These are phyloP conservation scores for Agrotis segetum DNA, from an alignment of 2,888 invertebrate genomes.

Conservation along the genomic window DNA sequence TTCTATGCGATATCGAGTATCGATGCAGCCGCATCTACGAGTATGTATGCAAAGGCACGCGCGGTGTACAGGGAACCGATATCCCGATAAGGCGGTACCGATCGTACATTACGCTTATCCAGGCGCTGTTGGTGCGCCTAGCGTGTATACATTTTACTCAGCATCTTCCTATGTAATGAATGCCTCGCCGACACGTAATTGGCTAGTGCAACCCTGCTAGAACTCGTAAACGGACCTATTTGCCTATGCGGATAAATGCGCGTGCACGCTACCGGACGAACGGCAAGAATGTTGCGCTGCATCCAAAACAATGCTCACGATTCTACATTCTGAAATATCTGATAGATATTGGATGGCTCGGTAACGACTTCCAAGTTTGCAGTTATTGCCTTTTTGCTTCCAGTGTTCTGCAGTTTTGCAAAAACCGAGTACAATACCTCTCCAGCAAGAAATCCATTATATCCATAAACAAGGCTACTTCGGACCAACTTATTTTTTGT, in stretches of 20 bases:
- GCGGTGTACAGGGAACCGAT: conserved; percentile 79
- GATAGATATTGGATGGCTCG: conserved; percentile 50
- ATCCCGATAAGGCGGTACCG: conserved; percentile 81
- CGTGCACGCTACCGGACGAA: conserved; percentile 61
- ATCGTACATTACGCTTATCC: conserved; percentile 85
- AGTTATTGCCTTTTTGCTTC: conserved; percentile 52
- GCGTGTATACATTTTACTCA: conserved; percentile 79
- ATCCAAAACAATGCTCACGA: conserved; percentile 70
- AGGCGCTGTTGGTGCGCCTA: conserved; percentile 75
- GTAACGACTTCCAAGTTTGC: conserved; percentile 48
- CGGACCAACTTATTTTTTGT: conserved; percentile 72
- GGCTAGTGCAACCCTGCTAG: conserved; percentile 75
- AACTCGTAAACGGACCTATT: conserved; percentile 73
- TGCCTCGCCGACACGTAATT: conserved; percentile 82
- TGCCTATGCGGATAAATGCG: conserved; percentile 63
- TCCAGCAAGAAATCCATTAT: conserved; percentile 69
- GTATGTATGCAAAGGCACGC: conserved; percentile 82
- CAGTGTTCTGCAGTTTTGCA: conserved; percentile 59
- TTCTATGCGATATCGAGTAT: conserved; percentile 80
- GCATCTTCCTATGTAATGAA: conserved; percentile 83
- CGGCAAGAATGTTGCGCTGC: conserved; percentile 59
- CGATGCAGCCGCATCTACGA: conserved; percentile 74
- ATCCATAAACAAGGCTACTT: conserved; percentile 69
- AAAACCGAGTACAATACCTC: conserved; percentile 60
- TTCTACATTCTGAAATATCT: conserved; percentile 61